Base-by-base conservation (phyloP, 2,797 vertebrate genomes). In the Dendrocincla fuliginosa region DNA sequence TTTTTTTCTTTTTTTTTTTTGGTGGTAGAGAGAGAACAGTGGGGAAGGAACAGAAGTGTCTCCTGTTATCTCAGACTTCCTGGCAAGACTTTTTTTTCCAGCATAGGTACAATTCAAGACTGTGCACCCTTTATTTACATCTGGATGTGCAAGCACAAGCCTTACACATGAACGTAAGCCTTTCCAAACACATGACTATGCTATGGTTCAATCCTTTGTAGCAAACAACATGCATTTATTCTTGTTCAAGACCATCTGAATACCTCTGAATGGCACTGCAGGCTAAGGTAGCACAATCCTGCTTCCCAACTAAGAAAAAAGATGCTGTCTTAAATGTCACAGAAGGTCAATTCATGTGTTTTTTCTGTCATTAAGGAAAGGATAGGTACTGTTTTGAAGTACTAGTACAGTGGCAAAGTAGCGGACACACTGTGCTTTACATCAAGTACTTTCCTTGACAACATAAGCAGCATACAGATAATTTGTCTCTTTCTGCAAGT, bases 401-500 rank as follows among this genome's bases (percentile, higher is more conserved):
- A 69, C 16, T 11, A 65, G 4, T 8, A 75, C 19, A 79, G 59
- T 12, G 33, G 35, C 68, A 88, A 90, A 77, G 49, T 39, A 78
- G 44, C 47, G 39, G 55, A 81, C 76, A 70, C 14, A 23, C 37
- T 35, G 75, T 65, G 39, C 59, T 60, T 79, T 67, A 53, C 53
- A 57, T 64, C n/a, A 77, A 84, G 74, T 74, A 68, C 73, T 78
- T 92, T 64, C 49, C 39, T 74, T 87, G 71, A 85, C 69, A 94
- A 49, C 13, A 0, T 44, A 92, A 73, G 57, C 13, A 77, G 71
- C n/a, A 52, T 20, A 50, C 18, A 84, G 64, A 59, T 67, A 75
- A 77, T 94, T 41, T 41, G 65, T 37, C 53, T 93, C 73, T 69
- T 93, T 75, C 50, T 78, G 65, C 92, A 91, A 80, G 79, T 86